A percentile compares a stretch with the other conserved stretches of the same genome.
Conservation (phyloP, 2,797 vertebrate species). For the Rhinoraja longicauda region DNA sequence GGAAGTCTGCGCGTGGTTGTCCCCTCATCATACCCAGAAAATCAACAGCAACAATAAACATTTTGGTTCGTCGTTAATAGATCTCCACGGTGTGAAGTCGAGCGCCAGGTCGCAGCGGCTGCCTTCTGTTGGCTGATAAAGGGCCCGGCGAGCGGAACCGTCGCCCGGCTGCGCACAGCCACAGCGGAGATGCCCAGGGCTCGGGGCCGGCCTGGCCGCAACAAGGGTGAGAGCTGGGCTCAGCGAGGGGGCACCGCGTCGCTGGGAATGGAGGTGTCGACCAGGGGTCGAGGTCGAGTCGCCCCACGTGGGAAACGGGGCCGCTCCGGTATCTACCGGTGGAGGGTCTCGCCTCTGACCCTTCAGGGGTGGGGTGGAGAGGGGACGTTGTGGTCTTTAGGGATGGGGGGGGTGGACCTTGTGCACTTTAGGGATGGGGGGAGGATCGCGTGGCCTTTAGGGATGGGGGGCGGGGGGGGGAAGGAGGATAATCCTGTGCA, state of each 20-base stretch:
- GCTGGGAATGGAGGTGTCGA: too few relatives aligned
- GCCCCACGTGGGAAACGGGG: too few relatives aligned
- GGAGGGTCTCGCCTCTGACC: too few relatives aligned
- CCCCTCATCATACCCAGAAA: background rate
- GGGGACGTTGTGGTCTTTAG: too few relatives aligned
- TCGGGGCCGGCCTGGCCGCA: constrained; percentile 2
- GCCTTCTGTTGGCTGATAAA: constrained; percentile 17
- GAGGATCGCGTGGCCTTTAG: constrained; percentile 15
- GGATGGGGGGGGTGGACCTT: too few relatives aligned
- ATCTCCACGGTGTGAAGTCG: background rate
- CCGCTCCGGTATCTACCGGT: too few relatives aligned
- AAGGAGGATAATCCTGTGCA: constrained; percentile 40
- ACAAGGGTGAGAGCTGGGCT: constrained; percentile 17
- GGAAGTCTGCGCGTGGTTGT: constrained; percentile 1
- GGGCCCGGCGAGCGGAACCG: background rate
- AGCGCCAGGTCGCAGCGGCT: background rate
- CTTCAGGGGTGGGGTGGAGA: too few relatives aligned
- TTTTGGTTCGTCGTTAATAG: background rate
- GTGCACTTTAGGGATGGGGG: too few relatives aligned
- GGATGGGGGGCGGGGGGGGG: background rate
- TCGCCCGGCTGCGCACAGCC: background rate
- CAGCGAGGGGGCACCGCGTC: too few relatives aligned
- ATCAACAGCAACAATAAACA: background rate
- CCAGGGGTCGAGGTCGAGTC: too few relatives aligned
- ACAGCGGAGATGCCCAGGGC: constrained; percentile 12